phyloP scores from a whole-genome alignment of 2,888 invertebrate genomes.

The Empis livida region DNA sequence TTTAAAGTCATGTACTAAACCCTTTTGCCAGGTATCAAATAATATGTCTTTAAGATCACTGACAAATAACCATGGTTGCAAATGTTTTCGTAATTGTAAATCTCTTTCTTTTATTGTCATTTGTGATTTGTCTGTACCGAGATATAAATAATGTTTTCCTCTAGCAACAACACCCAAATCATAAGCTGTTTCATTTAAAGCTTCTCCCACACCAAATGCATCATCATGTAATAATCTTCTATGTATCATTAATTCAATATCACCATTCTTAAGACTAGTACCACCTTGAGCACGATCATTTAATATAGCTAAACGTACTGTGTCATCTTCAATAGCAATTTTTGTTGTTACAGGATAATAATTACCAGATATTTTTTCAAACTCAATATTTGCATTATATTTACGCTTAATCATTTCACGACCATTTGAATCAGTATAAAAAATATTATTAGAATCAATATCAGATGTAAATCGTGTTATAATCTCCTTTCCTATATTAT shows the following conservation, averaged over 20 bases:
- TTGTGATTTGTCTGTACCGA: constrained; percentile 28
- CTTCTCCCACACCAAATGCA: constrained; percentile 83
- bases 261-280: constrained; percentile 57
- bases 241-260: constrained; percentile 75
- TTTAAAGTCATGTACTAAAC: constrained; percentile 9
- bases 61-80: constrained; percentile 49
- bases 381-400: constrained; percentile 53
- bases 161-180: constrained; percentile 55
- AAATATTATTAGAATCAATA: constrained; percentile 49
- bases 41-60: constrained; percentile 38
- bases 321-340: constrained; percentile 51
- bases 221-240: constrained; percentile 76
- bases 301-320: constrained; percentile 35
- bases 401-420: constrained; percentile 65
- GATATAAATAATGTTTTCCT: constrained; percentile 50
- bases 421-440: constrained; percentile 92
- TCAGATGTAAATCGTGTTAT: constrained; percentile 58
- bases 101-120: constrained; percentile 36
- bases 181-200: constrained; percentile 68
- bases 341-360: constrained; percentile 77
- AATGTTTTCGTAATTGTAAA: constrained; percentile 40
- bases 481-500: constrained; percentile 65
- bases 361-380: constrained; percentile 39
- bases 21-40: constrained; percentile 25
- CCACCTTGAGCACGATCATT: constrained; percentile 77